Evolutionary conservation across 2,113 vertebrate genomes (phyloP).

Genomic region (Regulus satrapa): DNA sequence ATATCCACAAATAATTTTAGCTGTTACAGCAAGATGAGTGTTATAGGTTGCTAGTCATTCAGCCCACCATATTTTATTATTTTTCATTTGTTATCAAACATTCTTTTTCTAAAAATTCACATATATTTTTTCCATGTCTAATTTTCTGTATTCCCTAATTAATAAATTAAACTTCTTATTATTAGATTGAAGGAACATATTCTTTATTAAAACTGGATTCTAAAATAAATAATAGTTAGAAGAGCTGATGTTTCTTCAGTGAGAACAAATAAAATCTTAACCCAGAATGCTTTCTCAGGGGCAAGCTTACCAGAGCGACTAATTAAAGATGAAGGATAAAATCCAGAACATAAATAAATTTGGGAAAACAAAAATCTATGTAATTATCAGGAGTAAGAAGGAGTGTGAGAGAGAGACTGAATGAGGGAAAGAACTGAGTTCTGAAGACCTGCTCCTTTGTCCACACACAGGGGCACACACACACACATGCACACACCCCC

Average conservation of each 20-base stretch:
- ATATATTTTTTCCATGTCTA: not conserved
- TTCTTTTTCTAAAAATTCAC: not conserved
- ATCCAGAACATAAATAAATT: not conserved
- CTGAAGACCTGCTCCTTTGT: not conserved
- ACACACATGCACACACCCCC: accelerated
- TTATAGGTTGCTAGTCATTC: not conserved
- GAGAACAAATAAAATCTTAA: not conserved
- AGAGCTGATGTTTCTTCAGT: not conserved
- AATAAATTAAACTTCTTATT: not conserved
- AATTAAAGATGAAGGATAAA: not conserved
- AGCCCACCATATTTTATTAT: not conserved
- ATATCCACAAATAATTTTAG: not conserved
- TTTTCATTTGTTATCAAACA: not conserved
- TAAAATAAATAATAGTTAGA: not conserved
- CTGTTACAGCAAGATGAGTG: not conserved
- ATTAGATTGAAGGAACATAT: not conserved
- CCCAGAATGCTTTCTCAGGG: not conserved
- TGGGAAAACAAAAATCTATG: not conserved
- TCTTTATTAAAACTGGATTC: not conserved
- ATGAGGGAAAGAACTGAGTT: not conserved
- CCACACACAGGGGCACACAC: accelerated
- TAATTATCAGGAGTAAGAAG: not conserved
- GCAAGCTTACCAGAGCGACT: not conserved
- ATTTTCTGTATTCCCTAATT: not conserved
- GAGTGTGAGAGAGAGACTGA: not conserved